Evolutionary conservation across 2,888 invertebrate genomes (phyloP).

Genomic region (Calameuta idolon): DNA sequence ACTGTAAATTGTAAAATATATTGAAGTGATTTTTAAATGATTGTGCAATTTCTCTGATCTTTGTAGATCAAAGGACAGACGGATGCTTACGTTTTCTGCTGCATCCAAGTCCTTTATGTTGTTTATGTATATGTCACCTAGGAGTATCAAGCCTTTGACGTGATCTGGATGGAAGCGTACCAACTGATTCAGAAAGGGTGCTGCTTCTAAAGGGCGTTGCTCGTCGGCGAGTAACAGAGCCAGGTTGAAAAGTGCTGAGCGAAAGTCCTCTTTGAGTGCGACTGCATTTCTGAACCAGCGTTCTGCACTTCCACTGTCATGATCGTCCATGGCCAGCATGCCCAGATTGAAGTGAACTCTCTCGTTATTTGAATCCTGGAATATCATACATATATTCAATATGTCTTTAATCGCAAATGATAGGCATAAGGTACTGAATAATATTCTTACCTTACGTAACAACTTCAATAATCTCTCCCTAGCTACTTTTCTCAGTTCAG

Average conservation of each 20-base stretch:
- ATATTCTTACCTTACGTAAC: slow-evolving; percentile 74
- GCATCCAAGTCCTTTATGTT: slow-evolving; percentile 93
- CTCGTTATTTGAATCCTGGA: slow-evolving; percentile 81
- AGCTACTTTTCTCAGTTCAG: slow-evolving; percentile 83
- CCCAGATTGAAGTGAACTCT: slow-evolving; percentile 95
- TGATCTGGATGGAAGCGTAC: slow-evolving; percentile 93
- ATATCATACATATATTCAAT: slow-evolving; percentile 12
- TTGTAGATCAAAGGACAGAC: slow-evolving; percentile 1
- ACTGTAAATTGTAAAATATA: slow-evolving; percentile 70
- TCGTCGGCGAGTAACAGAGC: slow-evolving; percentile 91
- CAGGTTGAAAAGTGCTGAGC: slow-evolving; percentile 94
- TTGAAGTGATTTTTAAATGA: background rate
- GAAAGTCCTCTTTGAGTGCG: slow-evolving; percentile 87
- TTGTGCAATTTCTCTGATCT: background rate
- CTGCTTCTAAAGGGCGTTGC: slow-evolving; percentile 89
- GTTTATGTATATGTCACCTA: slow-evolving; percentile 97
- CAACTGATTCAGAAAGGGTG: slow-evolving; percentile 91
- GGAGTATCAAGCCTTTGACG: slow-evolving; percentile 90
- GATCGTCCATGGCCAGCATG: slow-evolving; percentile 97
- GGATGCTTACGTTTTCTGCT: slow-evolving; percentile 85
- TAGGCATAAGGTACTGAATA: background rate
- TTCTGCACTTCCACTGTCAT: slow-evolving; percentile 89
- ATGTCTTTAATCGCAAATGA: background rate
- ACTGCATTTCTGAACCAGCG: slow-evolving; percentile 92
- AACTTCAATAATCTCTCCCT: slow-evolving; percentile 85